Percentiles rank a stretch among this genome's conserved stretches.
phyloP scores from a whole-genome alignment of 2,113 vertebrate genomes.

The Mixornis gularis region DNA sequence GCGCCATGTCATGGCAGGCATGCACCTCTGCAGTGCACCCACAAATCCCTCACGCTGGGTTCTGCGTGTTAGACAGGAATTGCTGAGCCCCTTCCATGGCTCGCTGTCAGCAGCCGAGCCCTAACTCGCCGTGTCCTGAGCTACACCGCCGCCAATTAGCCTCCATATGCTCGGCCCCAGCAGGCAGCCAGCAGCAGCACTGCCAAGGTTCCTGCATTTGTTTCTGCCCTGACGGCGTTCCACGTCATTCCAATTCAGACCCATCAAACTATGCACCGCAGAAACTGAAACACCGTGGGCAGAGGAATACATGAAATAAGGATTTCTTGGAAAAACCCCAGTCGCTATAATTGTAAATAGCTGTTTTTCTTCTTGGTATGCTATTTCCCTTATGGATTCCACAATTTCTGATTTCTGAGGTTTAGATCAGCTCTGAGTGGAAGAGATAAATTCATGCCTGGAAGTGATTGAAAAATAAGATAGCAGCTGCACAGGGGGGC shows the following conservation, averaged over 20 bases:
- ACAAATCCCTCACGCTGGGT: not conserved
- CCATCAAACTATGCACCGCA: not conserved
- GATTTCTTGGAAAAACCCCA: conserved; percentile 28
- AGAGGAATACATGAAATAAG: not conserved
- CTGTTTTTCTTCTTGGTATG: not conserved
- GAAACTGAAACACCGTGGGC: not conserved
- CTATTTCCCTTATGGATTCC: not conserved
- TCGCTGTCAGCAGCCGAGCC: not conserved
- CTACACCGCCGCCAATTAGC: not conserved
- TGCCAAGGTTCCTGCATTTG: conserved; percentile 20
- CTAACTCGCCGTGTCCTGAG: not conserved
- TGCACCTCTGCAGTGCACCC: rapidly evolving
- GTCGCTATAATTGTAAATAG: not conserved
- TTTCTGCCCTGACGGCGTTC: not conserved
- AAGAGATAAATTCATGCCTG: not conserved
- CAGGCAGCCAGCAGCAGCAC: not conserved
- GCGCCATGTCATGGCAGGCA: rapidly evolving
- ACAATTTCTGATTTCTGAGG: not conserved
- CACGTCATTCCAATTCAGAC: not conserved
- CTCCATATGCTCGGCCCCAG: not conserved
- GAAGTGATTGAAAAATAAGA: not conserved
- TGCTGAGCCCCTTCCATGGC: not conserved
- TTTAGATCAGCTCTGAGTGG: not conserved
- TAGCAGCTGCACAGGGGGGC: not conserved
- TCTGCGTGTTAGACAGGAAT: not conserved